Conservation (phyloP, 2,797 vertebrate genomes). For the Danio jaintianensis region DNA sequence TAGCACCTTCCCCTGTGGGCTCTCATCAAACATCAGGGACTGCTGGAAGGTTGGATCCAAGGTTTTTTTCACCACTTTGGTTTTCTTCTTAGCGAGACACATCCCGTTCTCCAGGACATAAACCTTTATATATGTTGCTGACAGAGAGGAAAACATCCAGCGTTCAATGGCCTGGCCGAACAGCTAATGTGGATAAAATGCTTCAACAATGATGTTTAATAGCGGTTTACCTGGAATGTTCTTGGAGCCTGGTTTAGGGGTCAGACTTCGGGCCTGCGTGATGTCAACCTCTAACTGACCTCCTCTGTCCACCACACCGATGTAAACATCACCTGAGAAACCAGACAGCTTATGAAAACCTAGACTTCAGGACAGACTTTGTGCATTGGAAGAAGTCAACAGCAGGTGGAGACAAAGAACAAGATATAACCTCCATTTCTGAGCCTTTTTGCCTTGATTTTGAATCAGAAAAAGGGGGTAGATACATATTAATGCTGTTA, state of each 20-base stretch:
- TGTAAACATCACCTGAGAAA: slow-evolving; percentile 87
- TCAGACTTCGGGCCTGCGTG: slow-evolving; percentile 92
- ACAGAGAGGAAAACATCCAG: background rate
- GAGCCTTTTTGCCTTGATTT: background rate
- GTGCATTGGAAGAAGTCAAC: slow-evolving; percentile 58
- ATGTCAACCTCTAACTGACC: slow-evolving; percentile 97
- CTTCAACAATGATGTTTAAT: background rate
- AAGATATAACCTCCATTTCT: background rate
- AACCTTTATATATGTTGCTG: slow-evolving; percentile 96
- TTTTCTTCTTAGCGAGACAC: slow-evolving; percentile 98
- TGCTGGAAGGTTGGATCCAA: slow-evolving; percentile 95
- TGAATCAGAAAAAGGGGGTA: background rate
- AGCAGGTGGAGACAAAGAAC: slow-evolving; percentile 72
- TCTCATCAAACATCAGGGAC: slow-evolving; percentile 94
- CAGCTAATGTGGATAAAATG: background rate
- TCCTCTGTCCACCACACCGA: slow-evolving; percentile 89
- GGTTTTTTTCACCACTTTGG: slow-evolving; percentile 91
- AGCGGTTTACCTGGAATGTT: slow-evolving; percentile 85
- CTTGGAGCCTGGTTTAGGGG: slow-evolving; percentile 91
- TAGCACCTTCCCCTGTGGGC: slow-evolving; percentile 93
- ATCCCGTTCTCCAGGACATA: slow-evolving; percentile 94
- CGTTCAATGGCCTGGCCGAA: background rate
- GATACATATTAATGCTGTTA: background rate
- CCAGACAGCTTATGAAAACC: background rate
- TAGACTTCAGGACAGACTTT: background rate